Conservation (phyloP, 2,888 invertebrate genomes). For the Hyppa rectilinea region DNA sequence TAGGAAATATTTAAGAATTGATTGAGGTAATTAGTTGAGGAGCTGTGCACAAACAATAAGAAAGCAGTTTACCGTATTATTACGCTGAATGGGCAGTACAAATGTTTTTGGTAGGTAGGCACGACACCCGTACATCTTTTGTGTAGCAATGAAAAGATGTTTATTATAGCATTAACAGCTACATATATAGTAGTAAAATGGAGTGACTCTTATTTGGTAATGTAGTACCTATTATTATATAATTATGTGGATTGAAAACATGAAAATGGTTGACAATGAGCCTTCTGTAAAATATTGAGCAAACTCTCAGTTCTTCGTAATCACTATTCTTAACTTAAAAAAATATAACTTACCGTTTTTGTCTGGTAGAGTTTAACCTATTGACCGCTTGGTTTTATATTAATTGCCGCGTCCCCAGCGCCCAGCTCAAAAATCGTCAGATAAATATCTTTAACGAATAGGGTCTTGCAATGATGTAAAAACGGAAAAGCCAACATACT, state of each 20-base stretch:
- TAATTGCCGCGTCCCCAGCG: too few relatives aligned
- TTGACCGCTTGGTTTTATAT: too few relatives aligned
- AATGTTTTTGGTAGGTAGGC: background rate
- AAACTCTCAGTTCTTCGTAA: constrained; percentile 5
- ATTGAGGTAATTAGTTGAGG: background rate
- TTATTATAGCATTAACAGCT: background rate
- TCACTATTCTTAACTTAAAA: background rate
- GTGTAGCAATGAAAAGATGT: background rate
- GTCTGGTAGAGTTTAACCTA: background rate
- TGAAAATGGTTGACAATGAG: background rate
- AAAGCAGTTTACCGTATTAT: background rate
- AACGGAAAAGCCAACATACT: too few relatives aligned
- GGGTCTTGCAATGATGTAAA: too few relatives aligned
- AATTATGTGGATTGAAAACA: background rate
- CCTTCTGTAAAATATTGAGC: constrained; percentile 32
- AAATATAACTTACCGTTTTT: background rate
- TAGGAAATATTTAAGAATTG: background rate
- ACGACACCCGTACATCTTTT: background rate
- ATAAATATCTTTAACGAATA: too few relatives aligned
- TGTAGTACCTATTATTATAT: background rate
- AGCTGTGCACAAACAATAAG: background rate
- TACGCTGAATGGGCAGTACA: background rate
- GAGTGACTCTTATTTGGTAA: background rate
- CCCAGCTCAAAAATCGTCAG: too few relatives aligned
- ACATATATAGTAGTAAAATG: background rate